Base-by-base conservation (phyloP, 2,113 vertebrate species). In the Holacanthus passer region DNA sequence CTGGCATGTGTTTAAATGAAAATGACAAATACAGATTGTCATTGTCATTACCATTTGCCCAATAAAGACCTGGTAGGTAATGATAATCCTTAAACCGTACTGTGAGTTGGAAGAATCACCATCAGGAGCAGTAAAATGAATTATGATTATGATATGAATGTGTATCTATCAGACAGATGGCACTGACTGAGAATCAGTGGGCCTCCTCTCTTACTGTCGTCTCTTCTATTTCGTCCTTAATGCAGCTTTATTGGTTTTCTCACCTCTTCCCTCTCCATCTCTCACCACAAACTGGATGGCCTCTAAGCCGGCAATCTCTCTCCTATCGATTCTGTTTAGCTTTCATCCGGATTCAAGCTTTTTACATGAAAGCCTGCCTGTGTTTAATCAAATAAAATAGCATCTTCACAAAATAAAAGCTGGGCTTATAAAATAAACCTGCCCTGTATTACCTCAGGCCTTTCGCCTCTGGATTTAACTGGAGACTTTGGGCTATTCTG, bases 401-500 rank as follows among this genome's bases (percentile, higher is more conserved):
- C 75, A 68, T 79, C 73, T 77, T 83, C 80, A 39, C 83, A 66
- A 85, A 91, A 91, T 81, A 90, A 90, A 81, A 74, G 80, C 67
- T 0, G 1, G 47, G 47, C 73, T 85, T 81, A 85, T 77, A 82
- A 86, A 81, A 87, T 85, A 82, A 85, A 84, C 53, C 8, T 32
- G 32, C 22, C 29, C 58, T 6, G 11, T 20, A 39, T 62, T 52
- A 32, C n/a, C 70, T 37, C 1, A 5, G 5, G 65, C 60, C 69
- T 81, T 84, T 2, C 65, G 72, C 58, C 50, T 60, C 63, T 22
- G 52, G 77, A 53, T 83, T 90, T 86, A 90, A 92, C 81, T 1
- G 17, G 80, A 93, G 76, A 86, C 83, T 62, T 48, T 29, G n/a
- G 76, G 69, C 82, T 91, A 92, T 93, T 92, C 85, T 89, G 89